These are phyloP conservation scores for Zoanthus gigantus DNA, from an alignment of 92 coral and sea anemone genomes.

Conservation along the genomic window DNA sequence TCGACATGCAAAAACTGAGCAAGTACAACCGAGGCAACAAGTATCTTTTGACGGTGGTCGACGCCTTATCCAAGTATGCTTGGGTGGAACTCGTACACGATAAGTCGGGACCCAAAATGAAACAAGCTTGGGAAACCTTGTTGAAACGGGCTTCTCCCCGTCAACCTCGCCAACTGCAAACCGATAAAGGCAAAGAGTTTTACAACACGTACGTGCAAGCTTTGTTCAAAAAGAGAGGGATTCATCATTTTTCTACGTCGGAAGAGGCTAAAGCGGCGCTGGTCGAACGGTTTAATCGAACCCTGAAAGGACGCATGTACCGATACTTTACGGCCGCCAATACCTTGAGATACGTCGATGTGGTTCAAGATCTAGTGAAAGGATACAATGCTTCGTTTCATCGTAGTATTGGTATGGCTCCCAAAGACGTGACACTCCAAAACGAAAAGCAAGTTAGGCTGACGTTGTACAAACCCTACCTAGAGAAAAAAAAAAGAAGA, in stretches of 20 bases:
- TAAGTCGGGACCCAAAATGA: constrained; percentile 32
- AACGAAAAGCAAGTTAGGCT: constrained; percentile 37
- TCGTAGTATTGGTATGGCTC: constrained; percentile 40
- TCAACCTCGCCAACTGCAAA: neutral
- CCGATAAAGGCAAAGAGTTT: no score
- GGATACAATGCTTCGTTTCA: neutral
- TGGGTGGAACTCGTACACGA: constrained; percentile 60
- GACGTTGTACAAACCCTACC: neutral
- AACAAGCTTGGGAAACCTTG: neutral
- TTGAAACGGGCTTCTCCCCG: constrained; percentile 11
- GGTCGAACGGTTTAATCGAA: neutral
- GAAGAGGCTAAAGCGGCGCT: constrained; percentile 20
- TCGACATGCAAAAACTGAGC: constrained; percentile 1
- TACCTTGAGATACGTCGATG: constrained; percentile 47
- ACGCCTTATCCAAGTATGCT: constrained; percentile 60
- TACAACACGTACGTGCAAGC: constrained; percentile 33
- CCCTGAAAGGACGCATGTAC: constrained; percentile 22
- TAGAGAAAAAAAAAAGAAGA: neutral
- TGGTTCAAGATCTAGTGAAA: constrained; percentile 23
- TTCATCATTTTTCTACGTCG: constrained; percentile 4
- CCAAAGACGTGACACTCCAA: constrained; percentile 25
- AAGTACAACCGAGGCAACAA: constrained; percentile 7
- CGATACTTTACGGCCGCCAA: constrained; percentile 28
- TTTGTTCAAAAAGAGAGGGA: neutral
- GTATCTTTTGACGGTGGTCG: constrained; percentile 14